phyloP scores from a whole-genome alignment of 2,797 vertebrate species.

The Eremophila alpestris region DNA sequence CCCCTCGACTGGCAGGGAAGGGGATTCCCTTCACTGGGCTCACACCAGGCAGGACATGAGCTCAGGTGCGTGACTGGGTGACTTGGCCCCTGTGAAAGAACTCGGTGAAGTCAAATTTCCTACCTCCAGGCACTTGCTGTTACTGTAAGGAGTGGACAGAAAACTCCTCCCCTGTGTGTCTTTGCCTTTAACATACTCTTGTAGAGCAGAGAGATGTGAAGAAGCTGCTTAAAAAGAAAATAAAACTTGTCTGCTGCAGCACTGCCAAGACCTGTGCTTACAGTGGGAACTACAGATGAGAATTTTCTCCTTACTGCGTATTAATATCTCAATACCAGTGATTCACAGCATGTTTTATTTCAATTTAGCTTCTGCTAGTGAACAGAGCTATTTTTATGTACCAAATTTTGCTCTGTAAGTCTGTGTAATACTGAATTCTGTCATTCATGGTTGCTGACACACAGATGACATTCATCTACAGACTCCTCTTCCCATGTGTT shows the following conservation, averaged over 20 bases:
- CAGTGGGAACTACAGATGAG: background rate
- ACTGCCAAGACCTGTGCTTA: background rate
- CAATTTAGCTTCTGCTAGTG: background rate
- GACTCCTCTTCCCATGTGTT: background rate
- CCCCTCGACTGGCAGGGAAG: accelerated
- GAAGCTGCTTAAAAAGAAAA: background rate
- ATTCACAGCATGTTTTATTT: background rate
- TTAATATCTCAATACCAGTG: background rate
- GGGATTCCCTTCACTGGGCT: background rate
- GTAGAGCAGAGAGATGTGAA: background rate
- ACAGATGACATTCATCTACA: background rate
- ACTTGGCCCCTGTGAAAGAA: accelerated
- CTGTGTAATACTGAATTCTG: background rate
- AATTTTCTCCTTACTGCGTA: background rate
- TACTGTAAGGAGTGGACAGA: background rate
- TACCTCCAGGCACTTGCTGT: accelerated
- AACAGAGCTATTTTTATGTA: background rate
- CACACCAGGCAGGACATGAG: accelerated
- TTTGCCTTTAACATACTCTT: accelerated
- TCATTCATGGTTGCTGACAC: background rate
- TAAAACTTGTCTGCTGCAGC: accelerated
- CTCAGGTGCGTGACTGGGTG: accelerated
- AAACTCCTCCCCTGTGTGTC: accelerated
- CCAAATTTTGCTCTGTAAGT: background rate
- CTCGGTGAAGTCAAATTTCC: background rate